phyloP scores from a whole-genome alignment of 2,888 invertebrate species.

The Orthonevra nobilis region DNA sequence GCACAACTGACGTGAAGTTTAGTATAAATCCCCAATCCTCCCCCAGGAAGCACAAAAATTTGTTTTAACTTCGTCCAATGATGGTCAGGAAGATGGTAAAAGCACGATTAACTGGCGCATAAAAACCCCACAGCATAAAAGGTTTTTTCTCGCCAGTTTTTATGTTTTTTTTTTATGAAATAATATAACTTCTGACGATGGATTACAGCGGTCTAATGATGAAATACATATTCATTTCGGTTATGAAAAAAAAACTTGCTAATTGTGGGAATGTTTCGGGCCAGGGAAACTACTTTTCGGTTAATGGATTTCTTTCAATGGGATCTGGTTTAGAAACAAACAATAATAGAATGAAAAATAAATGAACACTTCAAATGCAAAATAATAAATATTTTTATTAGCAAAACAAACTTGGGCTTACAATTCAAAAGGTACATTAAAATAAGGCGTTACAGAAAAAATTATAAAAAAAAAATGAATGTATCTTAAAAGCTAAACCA shows the following conservation, averaged over 20 bases:
- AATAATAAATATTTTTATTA: constrained; percentile 50
- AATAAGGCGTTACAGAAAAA: constrained; percentile 3
- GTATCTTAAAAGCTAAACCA: constrained; percentile 46
- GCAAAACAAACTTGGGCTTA: constrained; percentile 15
- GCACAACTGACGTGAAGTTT: constrained; percentile 13
- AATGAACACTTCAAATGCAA: constrained; percentile 25
- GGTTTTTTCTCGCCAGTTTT: too few species aligned
- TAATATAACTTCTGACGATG: constrained; percentile 11
- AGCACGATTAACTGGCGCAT: constrained; percentile 10
- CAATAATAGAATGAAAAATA: constrained; percentile 22
- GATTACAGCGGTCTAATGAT: constrained; percentile 3
- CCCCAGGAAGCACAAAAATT: too few species aligned
- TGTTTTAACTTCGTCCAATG: neutral
- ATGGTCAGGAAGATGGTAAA: constrained; percentile 1
- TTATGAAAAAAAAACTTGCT: neutral
- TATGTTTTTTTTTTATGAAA: constrained; percentile 1
- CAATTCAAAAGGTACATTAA: constrained; percentile 7
- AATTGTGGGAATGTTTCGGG: neutral
- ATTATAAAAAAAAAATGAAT: constrained; percentile 12
- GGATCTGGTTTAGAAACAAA: constrained; percentile 75
- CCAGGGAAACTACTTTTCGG: too few species aligned
- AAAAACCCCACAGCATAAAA: neutral
- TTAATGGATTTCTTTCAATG: constrained; percentile 37
- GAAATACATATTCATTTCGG: constrained; percentile 1
- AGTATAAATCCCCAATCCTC: neutral